Evolutionary conservation across 1,140 invertebrate species (phyloP), one percentile per base, ranked within the genome.

Genomic region (Drosophila sucinea): DNA sequence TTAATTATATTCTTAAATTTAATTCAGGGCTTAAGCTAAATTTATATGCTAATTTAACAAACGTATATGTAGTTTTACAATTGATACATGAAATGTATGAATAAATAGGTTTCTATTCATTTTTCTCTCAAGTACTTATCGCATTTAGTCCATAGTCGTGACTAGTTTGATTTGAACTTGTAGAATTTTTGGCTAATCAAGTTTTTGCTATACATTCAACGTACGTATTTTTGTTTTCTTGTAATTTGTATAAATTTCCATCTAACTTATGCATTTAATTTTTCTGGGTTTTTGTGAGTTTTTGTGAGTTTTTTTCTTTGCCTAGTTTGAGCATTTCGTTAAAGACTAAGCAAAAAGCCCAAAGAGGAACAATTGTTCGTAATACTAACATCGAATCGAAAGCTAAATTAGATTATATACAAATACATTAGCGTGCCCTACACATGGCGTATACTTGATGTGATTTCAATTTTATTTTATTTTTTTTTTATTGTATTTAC

Each of bases 361-460:
- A 58, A 67, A 69, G 67, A 87, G 82, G 82, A 85, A 87, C 82
- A 82, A 87, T 71, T 79, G 65, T 67, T 27, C 58, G 73, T 63
- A 47, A n/a, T 70, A 60, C 62, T 60, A 60, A 44, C 64, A 30
- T 40, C 30, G 57, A 29, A 30, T 51, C 11, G 7, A 67, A 63
- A 67, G 72, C 44, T 66, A 70, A 66, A 71, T 73, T 70, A 51
- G 41, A 60, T 69, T 77, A 77, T 74, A 77, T 47, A 75, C 67
- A 77, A 61, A 66, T 74, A 60, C 55, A 65, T 67, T 70, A 70
- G 73, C 65, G 61, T 60, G 51, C 40, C 69, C 60, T 29, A 30
- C n/a, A 69, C 54, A 70, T 70, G 74, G 83, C 82, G 83, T 86
- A 86, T 86, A 86, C 83, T 70, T 79, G 51, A 87, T 87, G 76